These are phyloP conservation scores for Vespertilio murinus DNA, from an alignment of 2,797 vertebrate genomes.

Conservation along the genomic window DNA sequence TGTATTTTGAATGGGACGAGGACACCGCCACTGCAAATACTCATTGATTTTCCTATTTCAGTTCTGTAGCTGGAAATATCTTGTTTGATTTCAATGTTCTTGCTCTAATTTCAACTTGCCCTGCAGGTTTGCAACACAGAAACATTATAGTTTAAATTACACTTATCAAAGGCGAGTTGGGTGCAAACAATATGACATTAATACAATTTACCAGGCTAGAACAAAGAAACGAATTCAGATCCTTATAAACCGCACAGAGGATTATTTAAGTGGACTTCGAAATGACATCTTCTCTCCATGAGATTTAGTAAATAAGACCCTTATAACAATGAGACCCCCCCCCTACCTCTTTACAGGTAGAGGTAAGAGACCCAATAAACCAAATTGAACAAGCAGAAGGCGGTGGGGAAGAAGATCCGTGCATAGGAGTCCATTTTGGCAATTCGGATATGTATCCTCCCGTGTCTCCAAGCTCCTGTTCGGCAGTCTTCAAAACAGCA, in stretches of 20 bases:
- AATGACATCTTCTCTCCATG: conserved; percentile 77
- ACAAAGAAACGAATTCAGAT: conserved; percentile 81
- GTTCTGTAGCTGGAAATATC: conserved; percentile 50
- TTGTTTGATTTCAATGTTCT: conserved; percentile 39
- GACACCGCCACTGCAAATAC: not conserved
- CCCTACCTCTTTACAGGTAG: conserved; percentile 89
- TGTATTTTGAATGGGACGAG: conserved; percentile 39
- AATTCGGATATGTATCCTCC: conserved; percentile 96
- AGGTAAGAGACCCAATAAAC: conserved; percentile 99
- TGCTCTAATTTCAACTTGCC: conserved; percentile 65
- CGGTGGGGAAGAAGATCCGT: conserved; percentile 98
- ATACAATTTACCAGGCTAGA: conserved; percentile 76
- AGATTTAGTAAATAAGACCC: conserved; percentile 82
- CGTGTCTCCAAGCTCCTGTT: conserved; percentile 97
- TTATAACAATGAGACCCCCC: conserved; percentile 64
- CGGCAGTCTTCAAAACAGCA: conserved; percentile 99
- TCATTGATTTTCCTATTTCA: conserved; percentile 53
- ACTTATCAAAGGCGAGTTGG: conserved; percentile 70
- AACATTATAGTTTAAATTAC: conserved; percentile 73
- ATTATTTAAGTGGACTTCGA: conserved; percentile 74
- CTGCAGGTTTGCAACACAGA: conserved; percentile 71
- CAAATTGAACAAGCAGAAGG: conserved; percentile 97
- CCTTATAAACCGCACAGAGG: conserved; percentile 69
- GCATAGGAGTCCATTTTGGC: conserved; percentile 99
- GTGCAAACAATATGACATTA: conserved; percentile 59